Base-by-base conservation (phyloP, 2,113 vertebrate genomes). In the Grammomys dolichurus region DNA sequence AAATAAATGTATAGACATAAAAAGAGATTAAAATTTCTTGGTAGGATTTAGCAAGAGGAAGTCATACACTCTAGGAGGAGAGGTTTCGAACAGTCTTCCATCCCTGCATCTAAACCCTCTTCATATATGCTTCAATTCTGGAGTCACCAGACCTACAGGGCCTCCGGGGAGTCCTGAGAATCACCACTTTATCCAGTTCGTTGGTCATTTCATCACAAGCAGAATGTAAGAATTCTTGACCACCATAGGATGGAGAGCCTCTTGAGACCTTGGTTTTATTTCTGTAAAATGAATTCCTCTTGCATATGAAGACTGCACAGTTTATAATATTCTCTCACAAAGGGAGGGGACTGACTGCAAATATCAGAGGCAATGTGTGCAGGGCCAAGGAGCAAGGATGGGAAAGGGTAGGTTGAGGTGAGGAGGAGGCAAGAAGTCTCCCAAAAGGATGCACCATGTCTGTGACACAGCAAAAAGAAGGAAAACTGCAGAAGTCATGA, bases 371-470 rank as follows among this genome's bases (percentile, higher is more conserved):
- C 82, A 43, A 65, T 13, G 4, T 10, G 17, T 11, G 7, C 58
- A 31, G 46, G 33, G 31, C 33, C 40, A 28, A 77, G 36, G 26
- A 10, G n/a, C 17, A 7, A 1, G 56, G 40, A 33, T 11, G 11
- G 33, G 10, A 70, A 69, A 36, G 13, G 36, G 9, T 7, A 5
- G 22, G 26, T 8, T 16, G 1, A 7, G 43, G 36, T 0, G 0
- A 12, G 28, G 33, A 5, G 95, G 46, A 22, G 28, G 60, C 51
- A 31, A 36, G 43, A 40, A 43, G 36, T 8, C 54, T 36, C 69
- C 36, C 22, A 65, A 95, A 40, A 90, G 43, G 31, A 36, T 5
- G 1, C 7, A 12, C 51, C 28, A 40, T 20, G 2, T 46, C 56
- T 63, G 40, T 89, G n/a, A 43, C 58, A 67, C 24, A 70, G 19